Base-by-base conservation (phyloP, 53 echinoderm and acorn worm genomes). In the Paracentrotus lividus region DNA sequence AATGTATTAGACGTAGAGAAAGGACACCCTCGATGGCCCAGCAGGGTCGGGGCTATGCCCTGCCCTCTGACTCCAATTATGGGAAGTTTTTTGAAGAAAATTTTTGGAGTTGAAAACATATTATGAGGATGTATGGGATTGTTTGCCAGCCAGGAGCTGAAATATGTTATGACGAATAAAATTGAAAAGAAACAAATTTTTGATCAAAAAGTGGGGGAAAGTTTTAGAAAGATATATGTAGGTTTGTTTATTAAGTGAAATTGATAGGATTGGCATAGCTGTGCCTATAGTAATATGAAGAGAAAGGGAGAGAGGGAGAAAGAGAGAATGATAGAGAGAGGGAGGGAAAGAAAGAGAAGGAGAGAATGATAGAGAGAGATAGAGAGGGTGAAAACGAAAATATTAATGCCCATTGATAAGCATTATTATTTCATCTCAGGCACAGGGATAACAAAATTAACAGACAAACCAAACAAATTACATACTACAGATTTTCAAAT, bases 31-130 rank as follows among this genome's bases (percentile, higher is more conserved):
- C 3, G 38, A 15, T 13, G 69, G 38, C 69, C 38, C 38, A 69
- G 69, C 69, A 69, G 69, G 69, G 34, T 69, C 38, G 69, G 14
- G 69, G 69, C 15, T 69, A 69, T 5, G 36, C 16, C 69, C 2
- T 69, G 69, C 69, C 69, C 69, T 69, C 69, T 69, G 69, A 69
- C 69, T 31, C 69, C 69, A 69, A 69, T 69, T 69, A 66, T 69
- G 69, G 69, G 69, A 69, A 69, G 34, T 15, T 69, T 69, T 38
- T 0, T 4, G 34, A 31, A 69, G 18, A 31, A 69, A 69, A 69
- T 31, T 69, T 69, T 38, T 69, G 5, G 26, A 36, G 66, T n/a
- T 69, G 34, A 16, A 38, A 69, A 38, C 34, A 34, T 34, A 69
- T 69, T 69, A 69, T 69, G 69, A 34, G 12, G 26, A 69, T 16